Percentiles rank a stretch among this genome's conserved stretches.
Evolutionary conservation across 2,888 invertebrate species (phyloP).

Genomic region (Macrophya alboannulata): DNA sequence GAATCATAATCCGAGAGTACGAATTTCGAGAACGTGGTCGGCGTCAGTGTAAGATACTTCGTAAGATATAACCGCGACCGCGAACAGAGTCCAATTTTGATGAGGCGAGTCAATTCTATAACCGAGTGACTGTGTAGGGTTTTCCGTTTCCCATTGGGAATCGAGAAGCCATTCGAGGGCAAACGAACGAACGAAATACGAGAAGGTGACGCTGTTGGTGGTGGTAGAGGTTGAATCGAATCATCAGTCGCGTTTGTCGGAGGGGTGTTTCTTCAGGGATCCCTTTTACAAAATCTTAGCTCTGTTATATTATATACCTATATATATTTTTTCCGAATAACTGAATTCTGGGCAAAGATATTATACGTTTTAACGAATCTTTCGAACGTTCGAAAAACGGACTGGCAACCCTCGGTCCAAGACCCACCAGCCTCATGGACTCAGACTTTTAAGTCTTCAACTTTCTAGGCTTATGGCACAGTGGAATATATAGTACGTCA

Average conservation of each 20-base stretch:
- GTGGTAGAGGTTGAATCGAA: conserved; percentile 6
- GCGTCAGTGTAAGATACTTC: neutral
- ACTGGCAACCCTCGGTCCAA: neutral
- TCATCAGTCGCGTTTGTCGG: conserved; percentile 24
- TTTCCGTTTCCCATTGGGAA: conserved; percentile 17
- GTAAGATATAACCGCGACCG: neutral
- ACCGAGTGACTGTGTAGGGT: neutral
- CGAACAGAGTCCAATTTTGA: conserved; percentile 24
- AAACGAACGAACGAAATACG: neutral
- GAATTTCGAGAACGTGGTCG: neutral
- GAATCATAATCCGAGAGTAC: neutral
- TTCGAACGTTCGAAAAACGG: neutral
- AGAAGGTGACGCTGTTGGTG: neutral
- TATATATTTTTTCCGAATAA: neutral
- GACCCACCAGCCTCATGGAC: neutral
- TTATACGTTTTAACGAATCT: neutral
- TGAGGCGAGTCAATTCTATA: conserved; percentile 28
- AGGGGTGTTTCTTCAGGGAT: neutral
- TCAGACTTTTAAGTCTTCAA: neutral
- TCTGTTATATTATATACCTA: neutral
- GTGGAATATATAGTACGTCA: neutral
- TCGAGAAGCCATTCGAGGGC: conserved; percentile 7
- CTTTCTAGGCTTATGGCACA: neutral
- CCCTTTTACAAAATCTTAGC: neutral
- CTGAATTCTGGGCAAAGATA: neutral